phyloP scores from a whole-genome alignment of 92 coral and sea anemone species.

The Epizoanthus rinbou region DNA sequence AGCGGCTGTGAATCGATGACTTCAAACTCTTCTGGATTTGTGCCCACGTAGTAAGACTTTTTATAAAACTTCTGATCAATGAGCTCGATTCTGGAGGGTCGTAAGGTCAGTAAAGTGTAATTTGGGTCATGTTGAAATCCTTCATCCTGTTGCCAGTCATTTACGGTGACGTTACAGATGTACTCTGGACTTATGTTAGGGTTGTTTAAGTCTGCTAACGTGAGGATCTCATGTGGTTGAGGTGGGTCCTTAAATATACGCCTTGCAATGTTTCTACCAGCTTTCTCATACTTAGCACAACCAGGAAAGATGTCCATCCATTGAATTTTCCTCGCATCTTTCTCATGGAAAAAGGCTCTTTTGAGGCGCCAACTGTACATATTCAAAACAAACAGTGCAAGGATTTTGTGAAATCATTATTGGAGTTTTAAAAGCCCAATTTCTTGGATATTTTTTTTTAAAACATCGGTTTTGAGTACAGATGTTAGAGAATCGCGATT shows the following conservation, averaged over 20 bases:
- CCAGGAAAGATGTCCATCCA: conserved; percentile 35
- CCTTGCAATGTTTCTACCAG: background rate
- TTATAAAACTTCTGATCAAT: conserved; percentile 22
- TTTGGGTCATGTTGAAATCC: background rate
- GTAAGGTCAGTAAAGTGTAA: conserved; percentile 44
- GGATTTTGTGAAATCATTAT: no score
- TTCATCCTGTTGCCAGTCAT: conserved; percentile 55
- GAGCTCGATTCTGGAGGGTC: conserved; percentile 44
- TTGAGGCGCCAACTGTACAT: conserved; percentile 23
- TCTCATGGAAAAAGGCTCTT: conserved; percentile 24
- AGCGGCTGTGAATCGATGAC: conserved; percentile 21
- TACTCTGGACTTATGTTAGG: conserved; percentile 4
- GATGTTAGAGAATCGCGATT: no score
- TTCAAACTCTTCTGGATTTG: background rate
- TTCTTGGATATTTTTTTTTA: no score
- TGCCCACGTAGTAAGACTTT: conserved; percentile 9
- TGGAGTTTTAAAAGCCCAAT: no score
- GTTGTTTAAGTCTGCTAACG: background rate
- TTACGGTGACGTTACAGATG: conserved; percentile 53
- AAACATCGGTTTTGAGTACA: no score
- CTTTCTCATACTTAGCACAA: conserved; percentile 17
- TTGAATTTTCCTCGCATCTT: conserved; percentile 18
- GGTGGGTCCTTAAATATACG: conserved; percentile 1
- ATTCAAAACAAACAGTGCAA: no score
- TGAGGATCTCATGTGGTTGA: conserved; percentile 5